phyloP scores from a whole-genome alignment of 2,113 vertebrate genomes.

The Limanda limanda region DNA sequence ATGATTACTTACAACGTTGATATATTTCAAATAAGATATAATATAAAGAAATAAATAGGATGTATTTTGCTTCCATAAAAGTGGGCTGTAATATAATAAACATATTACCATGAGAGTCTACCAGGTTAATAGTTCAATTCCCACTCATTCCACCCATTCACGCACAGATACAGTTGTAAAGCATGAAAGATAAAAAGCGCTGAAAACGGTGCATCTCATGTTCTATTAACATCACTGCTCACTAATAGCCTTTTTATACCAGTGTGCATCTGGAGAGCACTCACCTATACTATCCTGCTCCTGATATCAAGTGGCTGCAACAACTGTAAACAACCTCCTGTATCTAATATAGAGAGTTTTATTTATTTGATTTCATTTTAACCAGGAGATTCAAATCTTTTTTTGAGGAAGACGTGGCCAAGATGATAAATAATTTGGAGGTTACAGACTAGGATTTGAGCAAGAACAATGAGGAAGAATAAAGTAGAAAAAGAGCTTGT shows the following conservation, averaged over 20 bases:
- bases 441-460: no score
- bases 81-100: neutral
- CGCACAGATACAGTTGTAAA: conserved; percentile 8
- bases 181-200: conserved; percentile 14
- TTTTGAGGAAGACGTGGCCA: no score
- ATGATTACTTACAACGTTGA: neutral
- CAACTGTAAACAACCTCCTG: conserved; percentile 19
- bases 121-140: conserved; percentile 11
- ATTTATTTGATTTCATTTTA: neutral
- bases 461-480: neutral
- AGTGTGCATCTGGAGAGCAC: neutral
- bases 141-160: conserved; percentile 14
- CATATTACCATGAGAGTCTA: neutral
- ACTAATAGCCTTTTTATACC: conserved; percentile 11
- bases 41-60: neutral
- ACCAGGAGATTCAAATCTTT: neutral
- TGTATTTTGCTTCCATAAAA: neutral
- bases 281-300: neutral
- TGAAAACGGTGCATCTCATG: neutral
- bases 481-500: neutral
- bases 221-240: conserved; percentile 4
- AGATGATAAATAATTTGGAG: no score
- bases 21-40: neutral
- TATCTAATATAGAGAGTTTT: neutral
- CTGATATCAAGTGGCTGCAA: neutral